A percentile compares a stretch with the other conserved stretches of the same genome.
phyloP scores from a whole-genome alignment of 2,113 vertebrate genomes.

The Megaleporinus macrocephalus region DNA sequence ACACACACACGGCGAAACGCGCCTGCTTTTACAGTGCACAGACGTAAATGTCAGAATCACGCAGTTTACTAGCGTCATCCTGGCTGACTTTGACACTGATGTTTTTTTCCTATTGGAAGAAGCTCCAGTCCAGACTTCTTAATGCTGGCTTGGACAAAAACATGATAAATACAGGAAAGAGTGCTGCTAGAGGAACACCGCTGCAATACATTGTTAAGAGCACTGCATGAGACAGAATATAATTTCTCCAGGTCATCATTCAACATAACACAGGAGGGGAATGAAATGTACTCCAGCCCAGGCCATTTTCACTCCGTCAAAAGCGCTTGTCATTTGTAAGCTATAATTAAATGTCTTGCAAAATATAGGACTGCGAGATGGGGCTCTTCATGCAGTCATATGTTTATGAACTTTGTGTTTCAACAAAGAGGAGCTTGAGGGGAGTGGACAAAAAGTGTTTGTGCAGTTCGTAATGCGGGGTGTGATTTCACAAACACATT shows the following conservation, averaged over 20 bases:
- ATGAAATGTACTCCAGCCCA: slow-evolving; percentile 75
- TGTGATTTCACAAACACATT: slow-evolving; percentile 11
- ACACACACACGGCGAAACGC: no score
- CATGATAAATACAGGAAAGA: slow-evolving; percentile 34
- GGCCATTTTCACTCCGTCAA: slow-evolving; percentile 70
- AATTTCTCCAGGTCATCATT: slow-evolving; percentile 54
- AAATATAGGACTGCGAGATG: slow-evolving; percentile 77
- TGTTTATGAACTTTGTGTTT: slow-evolving; percentile 71
- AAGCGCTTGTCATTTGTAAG: slow-evolving; percentile 68
- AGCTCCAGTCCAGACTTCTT: slow-evolving; percentile 28
- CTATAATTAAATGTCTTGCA: slow-evolving; percentile 82
- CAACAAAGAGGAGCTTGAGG: slow-evolving; percentile 61
- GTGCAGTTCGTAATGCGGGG: slow-evolving; percentile 29
- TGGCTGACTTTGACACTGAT: slow-evolving; percentile 25
- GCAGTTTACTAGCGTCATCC: slow-evolving; percentile 46
- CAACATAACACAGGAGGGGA: slow-evolving; percentile 67
- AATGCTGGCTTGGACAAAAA: slow-evolving; percentile 26
- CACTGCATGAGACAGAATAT: slow-evolving; percentile 45
- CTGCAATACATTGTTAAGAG: slow-evolving; percentile 37
- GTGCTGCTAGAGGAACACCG: slow-evolving; percentile 15
- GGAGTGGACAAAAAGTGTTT: slow-evolving; percentile 41
- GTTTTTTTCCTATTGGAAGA: slow-evolving; percentile 20
- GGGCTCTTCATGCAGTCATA: slow-evolving; percentile 70
- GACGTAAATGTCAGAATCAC: slow-evolving; percentile 54
- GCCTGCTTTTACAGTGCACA: slow-evolving; percentile 51